Percentiles rank a stretch among this genome's conserved stretches.
phyloP scores from a whole-genome alignment of 2,113 vertebrate genomes.

The Megaleporinus macrocephalus region DNA sequence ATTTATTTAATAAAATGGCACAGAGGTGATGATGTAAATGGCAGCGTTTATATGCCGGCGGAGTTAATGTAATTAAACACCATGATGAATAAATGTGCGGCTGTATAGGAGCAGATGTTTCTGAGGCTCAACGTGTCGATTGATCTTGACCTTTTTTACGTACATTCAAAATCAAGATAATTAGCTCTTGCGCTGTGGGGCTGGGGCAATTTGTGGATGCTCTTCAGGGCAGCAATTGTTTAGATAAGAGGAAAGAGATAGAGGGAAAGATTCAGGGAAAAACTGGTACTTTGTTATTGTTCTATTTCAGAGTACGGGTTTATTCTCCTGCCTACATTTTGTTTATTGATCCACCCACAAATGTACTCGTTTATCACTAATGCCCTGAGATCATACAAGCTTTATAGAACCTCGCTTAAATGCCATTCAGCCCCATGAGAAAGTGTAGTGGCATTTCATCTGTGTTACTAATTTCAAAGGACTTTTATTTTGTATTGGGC shows the following conservation, averaged over 20 bases:
- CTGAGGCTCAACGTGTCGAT: background rate
- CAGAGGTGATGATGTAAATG: background rate
- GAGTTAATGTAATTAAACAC: background rate
- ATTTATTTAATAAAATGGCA: background rate
- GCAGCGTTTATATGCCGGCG: background rate
- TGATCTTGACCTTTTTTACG: conserved; percentile 41
- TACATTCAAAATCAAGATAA: conserved; percentile 37
- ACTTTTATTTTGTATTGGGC: too few species aligned
- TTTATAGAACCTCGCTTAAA: too few species aligned
- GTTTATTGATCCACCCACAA: too few species aligned
- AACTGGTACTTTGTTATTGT: too few species aligned
- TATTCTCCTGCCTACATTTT: too few species aligned
- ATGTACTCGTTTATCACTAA: too few species aligned
- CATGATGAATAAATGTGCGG: background rate
- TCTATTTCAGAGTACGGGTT: too few species aligned
- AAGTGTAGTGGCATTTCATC: too few species aligned
- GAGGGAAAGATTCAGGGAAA: background rate
- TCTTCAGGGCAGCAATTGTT: background rate
- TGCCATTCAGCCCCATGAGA: too few species aligned
- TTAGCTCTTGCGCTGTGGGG: background rate
- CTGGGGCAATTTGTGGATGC: background rate
- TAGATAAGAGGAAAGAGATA: background rate
- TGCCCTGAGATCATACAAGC: too few species aligned
- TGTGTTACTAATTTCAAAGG: too few species aligned
- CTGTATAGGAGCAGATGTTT: background rate